phyloP scores from a whole-genome alignment of 2,113 vertebrate species.

The Narcine bancroftii region DNA sequence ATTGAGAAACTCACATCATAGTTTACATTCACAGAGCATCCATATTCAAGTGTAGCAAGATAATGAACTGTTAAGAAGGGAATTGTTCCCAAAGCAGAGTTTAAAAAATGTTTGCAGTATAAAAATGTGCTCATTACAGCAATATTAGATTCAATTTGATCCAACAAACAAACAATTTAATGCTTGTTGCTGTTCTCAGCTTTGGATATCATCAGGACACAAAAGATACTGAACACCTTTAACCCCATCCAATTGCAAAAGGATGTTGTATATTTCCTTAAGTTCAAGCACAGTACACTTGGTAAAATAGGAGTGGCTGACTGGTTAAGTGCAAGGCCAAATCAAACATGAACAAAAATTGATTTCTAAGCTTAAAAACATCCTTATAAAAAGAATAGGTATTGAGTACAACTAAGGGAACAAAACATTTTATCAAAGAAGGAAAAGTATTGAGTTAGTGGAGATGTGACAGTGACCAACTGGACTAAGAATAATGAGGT shows the following conservation, averaged over 20 bases:
- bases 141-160: neutral
- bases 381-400: neutral
- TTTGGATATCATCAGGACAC: neutral
- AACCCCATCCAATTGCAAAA: neutral
- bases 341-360: too few species aligned
- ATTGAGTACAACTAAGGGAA: neutral
- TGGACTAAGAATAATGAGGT: neutral
- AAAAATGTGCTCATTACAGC: neutral
- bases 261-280: too few species aligned
- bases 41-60: neutral
- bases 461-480: neutral
- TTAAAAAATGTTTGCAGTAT: neutral
- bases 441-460: neutral
- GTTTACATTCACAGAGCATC: neutral
- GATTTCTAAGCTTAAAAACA: neutral
- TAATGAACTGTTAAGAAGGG: neutral
- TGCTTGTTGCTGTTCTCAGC: neutral
- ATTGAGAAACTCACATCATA: neutral
- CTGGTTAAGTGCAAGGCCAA: too few species aligned
- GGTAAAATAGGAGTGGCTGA: too few species aligned
- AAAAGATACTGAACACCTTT: neutral
- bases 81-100: neutral
- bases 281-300: too few species aligned
- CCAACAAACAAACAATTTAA: neutral
- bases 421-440: neutral